phyloP scores from a whole-genome alignment of 2,113 vertebrate species.

The Cisticola juncidis region DNA sequence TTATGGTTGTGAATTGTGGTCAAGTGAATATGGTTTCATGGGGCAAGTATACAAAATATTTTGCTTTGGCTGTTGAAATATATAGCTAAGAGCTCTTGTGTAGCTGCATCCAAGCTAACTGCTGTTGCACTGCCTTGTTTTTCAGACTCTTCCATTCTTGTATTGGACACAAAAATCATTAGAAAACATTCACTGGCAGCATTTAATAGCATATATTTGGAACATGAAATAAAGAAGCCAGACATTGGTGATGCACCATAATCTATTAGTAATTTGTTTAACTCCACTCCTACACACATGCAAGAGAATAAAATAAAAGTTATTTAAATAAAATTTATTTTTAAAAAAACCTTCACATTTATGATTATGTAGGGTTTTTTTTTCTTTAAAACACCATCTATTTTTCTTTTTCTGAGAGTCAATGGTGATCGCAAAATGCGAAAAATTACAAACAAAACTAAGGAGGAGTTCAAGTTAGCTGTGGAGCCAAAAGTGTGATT shows the following conservation, averaged over 20 bases:
- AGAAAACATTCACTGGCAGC: constrained; percentile 7
- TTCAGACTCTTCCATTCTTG: neutral
- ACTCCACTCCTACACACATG: neutral
- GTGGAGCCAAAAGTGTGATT: constrained; percentile 64
- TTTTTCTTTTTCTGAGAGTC: neutral
- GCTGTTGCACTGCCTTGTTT: neutral
- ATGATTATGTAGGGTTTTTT: neutral
- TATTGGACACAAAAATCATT: constrained; percentile 2
- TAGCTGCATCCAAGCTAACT: neutral
- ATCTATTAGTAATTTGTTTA: constrained; percentile 7
- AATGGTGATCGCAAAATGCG: neutral
- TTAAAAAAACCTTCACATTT: neutral
- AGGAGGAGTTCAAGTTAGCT: constrained; percentile 27
- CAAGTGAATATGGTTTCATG: neutral
- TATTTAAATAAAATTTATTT: neutral
- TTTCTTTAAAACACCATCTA: neutral
- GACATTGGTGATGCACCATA: neutral
- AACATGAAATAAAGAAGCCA: neutral
- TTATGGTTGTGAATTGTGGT: neutral
- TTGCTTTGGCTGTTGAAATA: neutral
- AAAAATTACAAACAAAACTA: constrained; percentile 45
- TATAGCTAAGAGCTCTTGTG: neutral
- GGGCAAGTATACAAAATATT: neutral
- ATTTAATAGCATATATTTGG: constrained; percentile 6
- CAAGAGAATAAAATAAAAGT: neutral